phyloP scores from a whole-genome alignment of 2,113 vertebrate species.

The Calyptomena viridis region DNA sequence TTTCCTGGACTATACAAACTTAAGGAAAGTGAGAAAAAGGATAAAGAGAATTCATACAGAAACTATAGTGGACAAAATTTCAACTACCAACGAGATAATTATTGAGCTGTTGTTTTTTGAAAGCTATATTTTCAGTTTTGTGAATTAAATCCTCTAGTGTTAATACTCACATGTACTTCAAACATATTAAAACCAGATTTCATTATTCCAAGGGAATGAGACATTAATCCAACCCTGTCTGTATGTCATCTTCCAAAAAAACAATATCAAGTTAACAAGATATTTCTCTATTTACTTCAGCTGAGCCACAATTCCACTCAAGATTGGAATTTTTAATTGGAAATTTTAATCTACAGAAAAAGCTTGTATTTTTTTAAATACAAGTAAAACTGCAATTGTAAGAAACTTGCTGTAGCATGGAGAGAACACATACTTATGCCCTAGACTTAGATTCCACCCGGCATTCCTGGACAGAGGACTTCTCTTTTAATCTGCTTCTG shows the following conservation, averaged over 20 bases:
- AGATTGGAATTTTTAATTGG: background rate
- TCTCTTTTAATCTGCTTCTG: background rate
- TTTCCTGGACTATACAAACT: background rate
- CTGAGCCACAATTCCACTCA: background rate
- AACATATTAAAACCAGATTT: background rate
- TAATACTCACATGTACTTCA: background rate
- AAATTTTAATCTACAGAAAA: background rate
- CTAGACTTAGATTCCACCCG: background rate
- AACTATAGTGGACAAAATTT: background rate
- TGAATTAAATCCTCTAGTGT: background rate
- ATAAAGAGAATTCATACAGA: background rate
- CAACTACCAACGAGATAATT: background rate
- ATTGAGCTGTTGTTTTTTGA: background rate
- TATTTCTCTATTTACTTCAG: background rate
- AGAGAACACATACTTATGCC: background rate
- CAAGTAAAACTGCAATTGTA: background rate
- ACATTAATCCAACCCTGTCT: background rate
- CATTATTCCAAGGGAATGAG: background rate
- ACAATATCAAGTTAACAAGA: background rate
- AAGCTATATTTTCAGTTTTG: background rate
- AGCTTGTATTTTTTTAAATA: background rate
- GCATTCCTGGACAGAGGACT: background rate
- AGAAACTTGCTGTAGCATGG: background rate
- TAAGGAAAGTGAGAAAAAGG: background rate
- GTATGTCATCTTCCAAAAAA: background rate